These are phyloP conservation scores for Erebia aethiops DNA, from an alignment of 2,888 invertebrate species.

Conservation along the genomic window DNA sequence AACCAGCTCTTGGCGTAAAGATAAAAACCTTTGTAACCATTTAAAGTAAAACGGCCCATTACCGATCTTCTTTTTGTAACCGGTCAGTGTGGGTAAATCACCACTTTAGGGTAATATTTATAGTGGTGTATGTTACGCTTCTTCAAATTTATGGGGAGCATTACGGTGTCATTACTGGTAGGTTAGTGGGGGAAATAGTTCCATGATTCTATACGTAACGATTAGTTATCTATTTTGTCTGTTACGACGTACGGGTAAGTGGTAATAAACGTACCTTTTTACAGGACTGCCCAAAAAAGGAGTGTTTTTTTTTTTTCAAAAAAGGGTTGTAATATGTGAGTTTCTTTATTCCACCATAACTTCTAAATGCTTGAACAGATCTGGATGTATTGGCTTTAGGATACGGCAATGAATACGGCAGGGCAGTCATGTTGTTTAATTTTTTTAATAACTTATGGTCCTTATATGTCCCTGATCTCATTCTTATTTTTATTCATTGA, in stretches of 20 bases:
- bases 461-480: no score
- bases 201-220: conserved; percentile 17
- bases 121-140: conserved; percentile 60
- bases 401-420: no score
- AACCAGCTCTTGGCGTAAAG: conserved; percentile 14
- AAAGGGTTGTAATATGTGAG: no score
- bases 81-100: conserved; percentile 57
- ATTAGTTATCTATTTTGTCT: not conserved
- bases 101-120: conserved; percentile 64
- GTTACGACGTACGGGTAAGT: not conserved
- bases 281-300: no score
- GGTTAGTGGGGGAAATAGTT: conserved; percentile 41
- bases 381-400: no score
- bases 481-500: no score
- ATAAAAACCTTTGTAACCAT: conserved; percentile 36
- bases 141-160: conserved; percentile 61
- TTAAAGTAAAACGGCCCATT: conserved; percentile 55
- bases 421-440: no score
- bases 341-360: no score
- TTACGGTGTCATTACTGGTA: conserved; percentile 56
- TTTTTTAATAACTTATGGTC: no score
- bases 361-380: no score
- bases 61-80: conserved; percentile 52
- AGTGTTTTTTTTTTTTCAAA: no score
- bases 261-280: no score